phyloP scores from a whole-genome alignment of 2,113 vertebrate genomes.

The Grammomys dolichurus region DNA sequence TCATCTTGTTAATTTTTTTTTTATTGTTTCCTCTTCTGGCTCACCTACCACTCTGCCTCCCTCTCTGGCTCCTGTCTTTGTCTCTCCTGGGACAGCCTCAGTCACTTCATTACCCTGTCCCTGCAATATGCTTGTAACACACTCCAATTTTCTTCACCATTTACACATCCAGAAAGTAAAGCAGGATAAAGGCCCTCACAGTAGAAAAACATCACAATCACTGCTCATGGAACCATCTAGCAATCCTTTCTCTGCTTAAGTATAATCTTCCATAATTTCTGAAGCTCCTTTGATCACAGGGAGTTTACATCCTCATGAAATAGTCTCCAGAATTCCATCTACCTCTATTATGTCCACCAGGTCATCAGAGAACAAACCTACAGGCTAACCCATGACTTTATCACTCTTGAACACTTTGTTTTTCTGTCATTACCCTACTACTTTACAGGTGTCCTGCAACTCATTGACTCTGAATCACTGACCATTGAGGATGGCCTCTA shows the following conservation, averaged over 20 bases:
- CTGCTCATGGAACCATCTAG: background rate
- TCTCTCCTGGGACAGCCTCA: background rate
- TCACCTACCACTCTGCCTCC: no score
- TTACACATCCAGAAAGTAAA: background rate
- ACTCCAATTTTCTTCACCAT: background rate
- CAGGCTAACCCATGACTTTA: background rate
- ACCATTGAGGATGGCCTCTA: background rate
- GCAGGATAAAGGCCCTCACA: background rate
- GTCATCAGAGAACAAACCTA: background rate
- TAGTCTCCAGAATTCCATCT: background rate
- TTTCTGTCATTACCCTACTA: background rate
- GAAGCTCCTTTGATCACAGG: background rate
- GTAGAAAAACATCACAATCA: background rate
- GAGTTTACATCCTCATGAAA: background rate
- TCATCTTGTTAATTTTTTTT: no score
- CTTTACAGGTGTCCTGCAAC: background rate
- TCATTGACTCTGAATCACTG: background rate
- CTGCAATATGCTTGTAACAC: background rate
- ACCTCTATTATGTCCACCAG: background rate
- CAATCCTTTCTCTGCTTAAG: background rate
- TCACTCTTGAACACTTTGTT: background rate
- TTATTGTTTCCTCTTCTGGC: background rate
- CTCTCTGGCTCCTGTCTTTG: no score
- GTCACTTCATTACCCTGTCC: background rate
- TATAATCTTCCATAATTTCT: background rate